phyloP scores from a whole-genome alignment of 1,140 invertebrate genomes.

The Cotesia chilonis region DNA sequence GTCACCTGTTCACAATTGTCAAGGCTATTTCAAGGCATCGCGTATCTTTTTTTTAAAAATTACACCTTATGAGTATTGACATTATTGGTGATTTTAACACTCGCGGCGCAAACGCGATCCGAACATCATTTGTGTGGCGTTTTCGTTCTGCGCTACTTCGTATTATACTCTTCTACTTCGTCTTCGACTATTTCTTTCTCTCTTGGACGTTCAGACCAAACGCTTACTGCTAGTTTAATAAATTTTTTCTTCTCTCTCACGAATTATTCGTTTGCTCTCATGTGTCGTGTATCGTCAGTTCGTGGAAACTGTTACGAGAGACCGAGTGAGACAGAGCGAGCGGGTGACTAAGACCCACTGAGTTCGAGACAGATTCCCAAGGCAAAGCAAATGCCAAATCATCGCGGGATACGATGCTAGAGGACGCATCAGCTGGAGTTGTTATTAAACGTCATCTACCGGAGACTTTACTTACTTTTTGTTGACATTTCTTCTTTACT shows the following conservation, averaged over 20 bases:
- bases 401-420: too few relatives aligned
- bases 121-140: slow-evolving; percentile 32
- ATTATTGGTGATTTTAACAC: slow-evolving; percentile 49
- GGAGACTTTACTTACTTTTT: too few relatives aligned
- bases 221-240: not conserved
- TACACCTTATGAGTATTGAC: slow-evolving; percentile 48
- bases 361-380: too few relatives aligned
- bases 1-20: slow-evolving; percentile 9
- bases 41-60: slow-evolving; percentile 42
- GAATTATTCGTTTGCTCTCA: not conserved
- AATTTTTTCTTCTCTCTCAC: too few relatives aligned
- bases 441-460: too few relatives aligned
- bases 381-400: too few relatives aligned
- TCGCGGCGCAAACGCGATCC: slow-evolving; percentile 48
- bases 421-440: too few relatives aligned
- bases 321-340: too few relatives aligned
- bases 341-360: too few relatives aligned
- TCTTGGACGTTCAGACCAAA: not conserved
- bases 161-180: not conserved
- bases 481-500: too few relatives aligned
- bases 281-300: too few relatives aligned
- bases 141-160: slow-evolving; percentile 19
- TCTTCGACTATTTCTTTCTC: not conserved
- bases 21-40: slow-evolving; percentile 40
- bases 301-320: too few relatives aligned